These are phyloP conservation scores for Knipowitschia caucasica DNA, from an alignment of 2,797 vertebrate genomes.

Conservation along the genomic window DNA sequence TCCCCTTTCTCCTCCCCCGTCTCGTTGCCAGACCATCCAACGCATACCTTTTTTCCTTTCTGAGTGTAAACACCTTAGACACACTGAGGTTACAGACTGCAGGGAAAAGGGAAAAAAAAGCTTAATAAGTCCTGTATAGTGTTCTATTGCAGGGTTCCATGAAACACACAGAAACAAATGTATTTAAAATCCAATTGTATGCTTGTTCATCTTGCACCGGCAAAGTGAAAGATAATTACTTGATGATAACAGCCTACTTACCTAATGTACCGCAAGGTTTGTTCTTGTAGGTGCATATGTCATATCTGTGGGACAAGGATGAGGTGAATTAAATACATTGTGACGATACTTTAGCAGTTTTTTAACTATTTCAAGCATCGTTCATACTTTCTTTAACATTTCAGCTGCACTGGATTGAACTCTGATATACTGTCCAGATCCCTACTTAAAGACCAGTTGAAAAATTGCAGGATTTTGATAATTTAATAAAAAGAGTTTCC, in stretches of 20 bases:
- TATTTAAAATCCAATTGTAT: slow-evolving; percentile 49
- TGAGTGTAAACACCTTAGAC: slow-evolving; percentile 59
- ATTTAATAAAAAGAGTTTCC: too few species aligned
- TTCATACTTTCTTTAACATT: too few species aligned
- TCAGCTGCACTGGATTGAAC: too few species aligned
- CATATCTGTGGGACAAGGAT: slow-evolving; percentile 79
- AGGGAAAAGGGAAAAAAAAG: slow-evolving; percentile 10
- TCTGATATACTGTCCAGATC: too few species aligned
- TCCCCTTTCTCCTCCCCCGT: not conserved
- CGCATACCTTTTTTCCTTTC: slow-evolving; percentile 30
- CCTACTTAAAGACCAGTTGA: too few species aligned
- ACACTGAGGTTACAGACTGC: slow-evolving; percentile 32
- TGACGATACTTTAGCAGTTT: not conserved
- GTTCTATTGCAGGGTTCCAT: slow-evolving; percentile 20
- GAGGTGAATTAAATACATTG: not conserved
- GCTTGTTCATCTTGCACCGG: slow-evolving; percentile 56
- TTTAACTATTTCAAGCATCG: too few species aligned
- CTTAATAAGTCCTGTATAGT: slow-evolving; percentile 35
- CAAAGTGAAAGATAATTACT: slow-evolving; percentile 4
- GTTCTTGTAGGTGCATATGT: slow-evolving; percentile 99
- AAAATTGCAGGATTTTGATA: too few species aligned
- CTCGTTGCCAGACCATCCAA: slow-evolving; percentile 4
- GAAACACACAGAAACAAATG: slow-evolving; percentile 16
- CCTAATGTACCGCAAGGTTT: slow-evolving; percentile 97
- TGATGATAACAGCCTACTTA: slow-evolving; percentile 71